Evolutionary conservation across 2,888 invertebrate genomes (phyloP), one percentile per base, ranked within the genome.

Genomic region (Idaea aversata): DNA sequence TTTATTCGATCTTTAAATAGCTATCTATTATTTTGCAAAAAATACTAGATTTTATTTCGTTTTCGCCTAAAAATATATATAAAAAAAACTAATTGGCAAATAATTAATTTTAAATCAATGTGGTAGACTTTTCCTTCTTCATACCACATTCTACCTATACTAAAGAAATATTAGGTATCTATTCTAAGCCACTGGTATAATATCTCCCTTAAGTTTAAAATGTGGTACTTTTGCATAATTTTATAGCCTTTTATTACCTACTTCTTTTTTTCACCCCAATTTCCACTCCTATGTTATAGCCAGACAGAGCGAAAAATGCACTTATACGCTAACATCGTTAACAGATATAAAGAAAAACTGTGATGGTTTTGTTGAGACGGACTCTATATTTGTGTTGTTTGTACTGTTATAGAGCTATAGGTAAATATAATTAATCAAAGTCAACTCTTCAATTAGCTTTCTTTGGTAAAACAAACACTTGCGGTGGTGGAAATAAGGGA

Each of bases 401-500:
- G 7, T 60, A 60, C 59, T 5, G n/a, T 0, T 70, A 75, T 77
- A 78, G 80, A 77, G 77, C 76, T 70, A 74, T 72, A 67, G 70
- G 58, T 67, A 72, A 77, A 77, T 75, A 76, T 83, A 86, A 87
- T 88, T 86, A 86, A 88, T 88, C 87, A 86, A 78, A 73, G 84
- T 82, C 81, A 72, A 75, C 76, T 78, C 81, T 47, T 83, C 82
- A 85, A 87, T 88, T 88, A 83, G 84, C 75, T 83, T 79, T 79
- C 81, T 81, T 84, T 78, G 75, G 74, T 73, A 79, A 82, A 82
- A 77, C 79, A 83, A 85, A 84, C 82, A 81, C 70, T 77, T 64
- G 68, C 67, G 58, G 62, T 59, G 67, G 68, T 70, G 65, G 64
- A 69, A 66, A 67, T 72, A 65, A 64, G 60, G 63, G 61, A 63